phyloP scores from a whole-genome alignment of 2,888 invertebrate species.

The Urechis unicinctus region DNA sequence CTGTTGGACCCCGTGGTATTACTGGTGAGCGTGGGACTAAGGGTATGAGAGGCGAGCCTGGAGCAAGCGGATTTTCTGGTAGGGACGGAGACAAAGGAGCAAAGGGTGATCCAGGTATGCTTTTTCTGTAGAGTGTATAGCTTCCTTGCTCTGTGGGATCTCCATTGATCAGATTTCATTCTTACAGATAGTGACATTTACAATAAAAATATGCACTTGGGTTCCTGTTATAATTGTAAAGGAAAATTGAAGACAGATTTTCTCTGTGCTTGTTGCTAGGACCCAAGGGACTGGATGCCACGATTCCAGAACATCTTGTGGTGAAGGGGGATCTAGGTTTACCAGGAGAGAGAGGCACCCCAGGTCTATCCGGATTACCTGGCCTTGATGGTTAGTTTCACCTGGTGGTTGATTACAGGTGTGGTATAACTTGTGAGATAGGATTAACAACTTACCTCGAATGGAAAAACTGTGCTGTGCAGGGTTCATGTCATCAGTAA shows the following conservation, averaged over 20 bases:
- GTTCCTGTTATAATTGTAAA: neutral
- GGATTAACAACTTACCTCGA: too few relatives aligned
- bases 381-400: conserved; percentile 9
- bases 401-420: too few relatives aligned
- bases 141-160: too few relatives aligned
- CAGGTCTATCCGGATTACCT: conserved; percentile 1
- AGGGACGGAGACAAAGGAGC: conserved; percentile 3
- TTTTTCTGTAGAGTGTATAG: too few relatives aligned
- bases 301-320: too few relatives aligned
- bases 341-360: neutral
- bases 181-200: neutral
- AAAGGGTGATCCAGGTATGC: neutral
- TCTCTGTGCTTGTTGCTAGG: neutral
- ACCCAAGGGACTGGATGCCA: too few relatives aligned
- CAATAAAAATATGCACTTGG: neutral
- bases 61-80: conserved; percentile 12
- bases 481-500: too few relatives aligned
- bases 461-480: too few relatives aligned
- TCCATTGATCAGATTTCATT: too few relatives aligned
- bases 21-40: conserved; percentile 6
- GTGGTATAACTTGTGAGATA: too few relatives aligned
- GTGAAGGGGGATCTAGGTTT: neutral
- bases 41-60: conserved; percentile 14
- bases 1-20: conserved; percentile 12
- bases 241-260: neutral